Conservation (phyloP, 2,888 invertebrate species). For the Chymomyza caudatula region DNA sequence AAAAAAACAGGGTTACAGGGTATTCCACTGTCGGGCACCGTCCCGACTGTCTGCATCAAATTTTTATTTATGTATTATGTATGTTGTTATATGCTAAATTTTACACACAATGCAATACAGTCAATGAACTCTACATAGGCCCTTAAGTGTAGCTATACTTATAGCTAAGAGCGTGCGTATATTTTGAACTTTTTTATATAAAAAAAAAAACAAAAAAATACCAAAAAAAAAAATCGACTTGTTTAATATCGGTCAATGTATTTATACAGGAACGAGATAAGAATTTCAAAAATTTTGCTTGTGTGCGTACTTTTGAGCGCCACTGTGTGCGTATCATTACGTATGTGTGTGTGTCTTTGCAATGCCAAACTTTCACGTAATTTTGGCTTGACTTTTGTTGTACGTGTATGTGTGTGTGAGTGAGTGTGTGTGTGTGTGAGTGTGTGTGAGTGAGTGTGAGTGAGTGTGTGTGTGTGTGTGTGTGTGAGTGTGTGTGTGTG, state of each 20-base stretch:
- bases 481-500: slow-evolving; percentile 26
- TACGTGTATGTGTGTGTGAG: slow-evolving; percentile 28
- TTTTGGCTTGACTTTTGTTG: slow-evolving; percentile 44
- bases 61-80: no score
- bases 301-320: slow-evolving; percentile 4
- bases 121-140: background rate
- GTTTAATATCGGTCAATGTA: slow-evolving; percentile 75
- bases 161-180: background rate
- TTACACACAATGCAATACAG: background rate
- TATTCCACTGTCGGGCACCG: no score
- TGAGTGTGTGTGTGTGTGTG: slow-evolving; percentile 27
- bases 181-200: background rate
- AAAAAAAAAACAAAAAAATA: background rate
- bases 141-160: background rate
- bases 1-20: no score
- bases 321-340: background rate
- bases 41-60: no score
- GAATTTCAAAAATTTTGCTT: slow-evolving; percentile 65
- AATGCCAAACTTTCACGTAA: slow-evolving; percentile 74
- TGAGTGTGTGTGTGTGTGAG: slow-evolving; percentile 14
- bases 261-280: slow-evolving; percentile 69
- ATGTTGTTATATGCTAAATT: background rate
- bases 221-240: slow-evolving; percentile 41
- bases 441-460: slow-evolving; percentile 40
- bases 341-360: slow-evolving; percentile 23